phyloP scores from a whole-genome alignment of 2,888 invertebrate genomes.

The Drepana falcataria region DNA sequence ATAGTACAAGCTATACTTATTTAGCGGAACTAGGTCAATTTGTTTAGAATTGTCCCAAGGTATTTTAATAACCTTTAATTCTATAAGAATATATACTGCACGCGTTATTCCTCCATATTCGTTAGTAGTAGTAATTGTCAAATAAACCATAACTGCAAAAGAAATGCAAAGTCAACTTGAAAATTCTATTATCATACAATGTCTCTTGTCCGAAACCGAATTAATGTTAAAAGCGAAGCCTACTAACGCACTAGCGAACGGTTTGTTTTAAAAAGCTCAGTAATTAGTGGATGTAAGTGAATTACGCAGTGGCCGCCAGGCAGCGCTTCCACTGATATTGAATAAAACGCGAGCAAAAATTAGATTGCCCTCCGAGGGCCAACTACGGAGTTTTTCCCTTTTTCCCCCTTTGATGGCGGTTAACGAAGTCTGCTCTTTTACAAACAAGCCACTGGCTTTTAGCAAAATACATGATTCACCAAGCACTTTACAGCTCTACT shows the following conservation, averaged over 20 bases:
- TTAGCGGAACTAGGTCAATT: too few relatives aligned
- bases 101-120: too few relatives aligned
- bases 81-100: too few relatives aligned
- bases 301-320: slow-evolving; percentile 28
- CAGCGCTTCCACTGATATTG: slow-evolving; percentile 21
- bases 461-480: slow-evolving; percentile 8
- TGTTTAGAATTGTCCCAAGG: too few relatives aligned
- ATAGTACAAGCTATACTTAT: too few relatives aligned
- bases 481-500: not conserved
- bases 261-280: slow-evolving; percentile 52
- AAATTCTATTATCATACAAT: too few relatives aligned
- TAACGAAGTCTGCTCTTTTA: slow-evolving; percentile 53
- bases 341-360: slow-evolving; percentile 62
- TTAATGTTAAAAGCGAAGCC: slow-evolving; percentile 36
- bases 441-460: slow-evolving; percentile 26
- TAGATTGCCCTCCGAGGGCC: slow-evolving; percentile 45
- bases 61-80: too few relatives aligned
- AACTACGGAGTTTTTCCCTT: slow-evolving; percentile 30
- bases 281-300: slow-evolving; percentile 34
- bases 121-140: too few relatives aligned
- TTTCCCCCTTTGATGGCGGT: slow-evolving; percentile 47
- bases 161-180: too few relatives aligned
- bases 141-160: too few relatives aligned
- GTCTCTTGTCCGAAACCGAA: slow-evolving; percentile 9
- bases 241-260: slow-evolving; percentile 10